Base-by-base conservation (phyloP, 2,797 vertebrate genomes). In the Danio jaintianensis region DNA sequence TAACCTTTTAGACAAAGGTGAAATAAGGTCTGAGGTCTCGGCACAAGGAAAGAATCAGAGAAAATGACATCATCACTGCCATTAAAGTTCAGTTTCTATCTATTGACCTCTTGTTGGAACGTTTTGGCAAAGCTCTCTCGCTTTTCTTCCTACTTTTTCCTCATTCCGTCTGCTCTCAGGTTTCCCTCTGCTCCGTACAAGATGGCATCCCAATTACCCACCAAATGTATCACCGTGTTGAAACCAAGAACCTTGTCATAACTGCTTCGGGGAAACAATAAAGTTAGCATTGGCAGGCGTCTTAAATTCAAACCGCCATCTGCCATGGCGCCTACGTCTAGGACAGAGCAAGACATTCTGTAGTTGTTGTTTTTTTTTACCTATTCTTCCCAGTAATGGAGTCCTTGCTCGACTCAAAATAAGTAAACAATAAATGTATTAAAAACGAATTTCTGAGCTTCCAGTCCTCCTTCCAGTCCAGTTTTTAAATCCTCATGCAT, bases 331-430 rank as follows among this genome's bases (percentile, higher is more conserved):
- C 72, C 76, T 43, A 70, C 58, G 48, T 84, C 61, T 42, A 73
- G 78, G 52, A 66, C 52, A 52, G 45, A 81, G 66, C 29, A 48
- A 67, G 75, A 68, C 69, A 62, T 73, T 64, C 81, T 61, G 80
- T 70, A 29, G 48, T 20, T n/a, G 79, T 69, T 78, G 73, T 56
- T 62, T 29, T 55, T 40, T 45, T 38, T 47, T 20, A 36, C 52
- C 53, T 53, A 15, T 89, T 87, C 61, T 78, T 70, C 40, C 62
- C 83, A 4, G 76, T 82, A 87, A 84, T 87, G 63, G 71, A 85
- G 79, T 63, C 0, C 2, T 70, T 80, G 13, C 5, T 61, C 64
- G 84, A 86, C 79, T 78, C 50, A 72, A 47, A 61, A 70, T 78
- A n/a, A 62, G 45, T 16, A 52, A 29, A 18, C 45, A 70, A 42